Conservation (phyloP, 2,797 vertebrate species). For the Pseudotriccus pelzelni region DNA sequence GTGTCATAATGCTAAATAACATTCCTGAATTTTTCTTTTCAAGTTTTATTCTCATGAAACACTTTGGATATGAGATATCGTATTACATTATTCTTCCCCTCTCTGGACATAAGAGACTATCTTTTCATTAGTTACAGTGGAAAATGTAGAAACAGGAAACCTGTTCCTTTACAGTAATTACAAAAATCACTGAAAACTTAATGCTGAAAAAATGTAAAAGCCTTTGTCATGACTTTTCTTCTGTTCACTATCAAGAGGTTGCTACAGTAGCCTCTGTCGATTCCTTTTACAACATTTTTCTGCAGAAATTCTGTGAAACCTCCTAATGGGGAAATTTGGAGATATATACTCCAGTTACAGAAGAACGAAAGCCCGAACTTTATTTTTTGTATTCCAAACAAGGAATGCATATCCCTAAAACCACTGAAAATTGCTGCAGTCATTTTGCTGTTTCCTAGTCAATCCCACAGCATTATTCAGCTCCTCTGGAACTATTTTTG, state of each 20-base stretch:
- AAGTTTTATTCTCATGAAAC: background rate
- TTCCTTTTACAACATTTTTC: background rate
- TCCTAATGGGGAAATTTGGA: background rate
- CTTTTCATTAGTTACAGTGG: background rate
- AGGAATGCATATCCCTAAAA: background rate
- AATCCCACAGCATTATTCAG: background rate
- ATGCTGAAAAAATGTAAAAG: background rate
- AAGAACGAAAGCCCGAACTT: background rate
- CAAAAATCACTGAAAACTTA: background rate
- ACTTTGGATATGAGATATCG: background rate
- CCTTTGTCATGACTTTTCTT: background rate
- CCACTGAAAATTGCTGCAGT: background rate
- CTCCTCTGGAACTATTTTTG: conserved; percentile 33
- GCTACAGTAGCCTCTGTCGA: background rate
- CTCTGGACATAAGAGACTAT: background rate
- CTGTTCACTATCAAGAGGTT: background rate
- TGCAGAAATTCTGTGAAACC: background rate
- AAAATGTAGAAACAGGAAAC: background rate
- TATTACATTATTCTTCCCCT: background rate
- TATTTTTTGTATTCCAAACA: background rate
- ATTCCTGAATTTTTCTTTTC: background rate
- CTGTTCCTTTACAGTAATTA: background rate
- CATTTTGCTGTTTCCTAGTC: background rate
- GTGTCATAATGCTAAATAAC: background rate
- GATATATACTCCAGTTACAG: background rate